Conservation (phyloP, 2,797 vertebrate species). For the Myoxocephalus aenaeus region DNA sequence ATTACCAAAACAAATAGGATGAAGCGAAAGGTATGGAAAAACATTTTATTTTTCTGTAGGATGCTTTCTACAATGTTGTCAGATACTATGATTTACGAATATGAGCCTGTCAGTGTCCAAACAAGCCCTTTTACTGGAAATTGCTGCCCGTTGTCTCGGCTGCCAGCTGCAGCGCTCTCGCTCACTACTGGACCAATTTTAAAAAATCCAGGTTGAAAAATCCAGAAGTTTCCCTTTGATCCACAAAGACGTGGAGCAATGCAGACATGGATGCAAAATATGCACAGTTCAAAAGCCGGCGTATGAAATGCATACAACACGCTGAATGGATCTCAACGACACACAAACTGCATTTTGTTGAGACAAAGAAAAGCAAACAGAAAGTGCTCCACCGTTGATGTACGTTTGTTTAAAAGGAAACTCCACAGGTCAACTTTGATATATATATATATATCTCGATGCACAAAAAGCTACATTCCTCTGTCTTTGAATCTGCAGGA, state of each 20-base stretch:
- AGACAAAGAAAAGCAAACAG: background rate
- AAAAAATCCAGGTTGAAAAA: background rate
- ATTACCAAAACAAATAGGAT: background rate
- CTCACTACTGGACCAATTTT: background rate
- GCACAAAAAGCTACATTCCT: constrained; percentile 1
- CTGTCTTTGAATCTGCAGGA: constrained; percentile 38
- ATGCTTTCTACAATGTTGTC: background rate
- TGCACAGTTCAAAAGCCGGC: background rate
- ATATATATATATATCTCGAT: background rate
- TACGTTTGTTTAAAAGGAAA: constrained; percentile 15
- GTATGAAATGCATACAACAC: background rate
- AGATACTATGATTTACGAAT: background rate
- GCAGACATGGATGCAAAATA: background rate
- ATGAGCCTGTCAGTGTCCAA: background rate
- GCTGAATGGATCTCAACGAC: background rate
- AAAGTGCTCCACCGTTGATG: background rate
- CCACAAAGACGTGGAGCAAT: background rate
- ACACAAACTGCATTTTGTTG: background rate
- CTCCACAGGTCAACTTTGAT: constrained; percentile 1
- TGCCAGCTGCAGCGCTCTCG: background rate
- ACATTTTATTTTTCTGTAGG: no score
- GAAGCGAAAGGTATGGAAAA: background rate
- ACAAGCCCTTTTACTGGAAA: background rate
- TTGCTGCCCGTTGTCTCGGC: no score
- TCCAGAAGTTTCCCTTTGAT: background rate